Percentiles rank a stretch among this genome's conserved stretches.
Conservation (phyloP, 2,888 invertebrate species). For the Cryptocheilus praepositus region DNA sequence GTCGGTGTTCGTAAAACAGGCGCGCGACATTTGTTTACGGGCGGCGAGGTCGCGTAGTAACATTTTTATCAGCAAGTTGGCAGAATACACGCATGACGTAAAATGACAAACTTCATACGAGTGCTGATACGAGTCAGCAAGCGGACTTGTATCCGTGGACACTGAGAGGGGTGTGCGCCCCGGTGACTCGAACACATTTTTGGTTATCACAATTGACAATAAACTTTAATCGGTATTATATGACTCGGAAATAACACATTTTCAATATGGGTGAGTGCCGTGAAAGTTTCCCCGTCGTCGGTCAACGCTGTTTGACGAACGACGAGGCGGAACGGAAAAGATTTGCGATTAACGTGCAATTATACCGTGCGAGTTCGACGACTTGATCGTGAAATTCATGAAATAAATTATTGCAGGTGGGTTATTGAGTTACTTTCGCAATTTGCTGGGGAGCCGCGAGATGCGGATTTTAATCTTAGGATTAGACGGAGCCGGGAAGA, state of each 20-base stretch:
- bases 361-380: neutral
- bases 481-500: constrained; percentile 99
- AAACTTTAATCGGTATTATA: constrained; percentile 53
- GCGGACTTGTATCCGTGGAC: constrained; percentile 38
- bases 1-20: no score
- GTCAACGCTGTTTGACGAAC: neutral
- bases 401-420: constrained; percentile 83
- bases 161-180: constrained; percentile 50
- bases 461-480: constrained; percentile 99
- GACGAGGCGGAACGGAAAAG: constrained; percentile 15
- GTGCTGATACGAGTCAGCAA: constrained; percentile 45
- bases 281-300: constrained; percentile 4
- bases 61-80: constrained; percentile 12
- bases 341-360: constrained; percentile 19
- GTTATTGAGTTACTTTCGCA: constrained; percentile 96
- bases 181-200: constrained; percentile 44
- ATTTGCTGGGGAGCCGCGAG: constrained; percentile 96
- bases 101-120: constrained; percentile 35
- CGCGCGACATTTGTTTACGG: no score
- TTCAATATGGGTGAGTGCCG: constrained; percentile 59
- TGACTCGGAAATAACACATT: constrained; percentile 57
- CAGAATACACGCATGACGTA: constrained; percentile 17
- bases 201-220: constrained; percentile 55
- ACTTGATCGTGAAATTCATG: neutral
- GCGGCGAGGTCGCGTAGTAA: constrained; percentile 4